Percentiles rank a stretch among this genome's conserved stretches.
phyloP scores from a whole-genome alignment of 35 echinoderm and acorn worm genomes.

The Apostichopus parvimensis region DNA sequence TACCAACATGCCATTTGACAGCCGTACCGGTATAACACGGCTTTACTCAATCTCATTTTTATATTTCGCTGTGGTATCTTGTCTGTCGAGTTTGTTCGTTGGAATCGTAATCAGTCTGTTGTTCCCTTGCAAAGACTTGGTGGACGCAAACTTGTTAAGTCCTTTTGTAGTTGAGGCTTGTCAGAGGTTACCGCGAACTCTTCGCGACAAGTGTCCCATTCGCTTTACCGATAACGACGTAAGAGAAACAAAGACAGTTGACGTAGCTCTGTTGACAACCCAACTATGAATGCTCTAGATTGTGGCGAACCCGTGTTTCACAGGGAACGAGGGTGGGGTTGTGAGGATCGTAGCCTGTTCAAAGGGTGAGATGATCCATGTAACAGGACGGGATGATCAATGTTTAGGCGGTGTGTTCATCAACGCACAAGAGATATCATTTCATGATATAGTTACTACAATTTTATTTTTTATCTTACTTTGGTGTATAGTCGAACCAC shows the following conservation, averaged over 20 bases:
- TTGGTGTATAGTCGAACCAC: no score
- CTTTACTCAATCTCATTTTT: conserved; percentile 17
- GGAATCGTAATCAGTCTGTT: neutral
- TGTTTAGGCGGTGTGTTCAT: no score
- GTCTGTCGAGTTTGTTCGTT: neutral
- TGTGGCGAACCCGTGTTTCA: no score
- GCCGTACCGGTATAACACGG: neutral
- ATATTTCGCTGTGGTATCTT: neutral
- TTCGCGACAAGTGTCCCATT: neutral
- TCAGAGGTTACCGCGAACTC: neutral
- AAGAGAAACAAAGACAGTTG: neutral
- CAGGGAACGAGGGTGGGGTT: no score
- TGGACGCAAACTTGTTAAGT: conserved; percentile 4
- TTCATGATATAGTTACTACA: no score
- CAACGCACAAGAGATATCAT: no score
- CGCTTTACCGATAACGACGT: neutral
- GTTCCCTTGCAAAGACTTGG: neutral
- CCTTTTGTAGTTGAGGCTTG: neutral
- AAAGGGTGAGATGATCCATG: no score
- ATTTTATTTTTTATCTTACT: no score
- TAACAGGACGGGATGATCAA: no score
- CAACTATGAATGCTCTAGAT: no score
- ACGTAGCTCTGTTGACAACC: no score
- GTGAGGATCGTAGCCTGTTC: no score
- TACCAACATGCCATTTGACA: neutral